Base-by-base conservation (phyloP, 1,140 invertebrate genomes). In the Limonius californicus region DNA sequence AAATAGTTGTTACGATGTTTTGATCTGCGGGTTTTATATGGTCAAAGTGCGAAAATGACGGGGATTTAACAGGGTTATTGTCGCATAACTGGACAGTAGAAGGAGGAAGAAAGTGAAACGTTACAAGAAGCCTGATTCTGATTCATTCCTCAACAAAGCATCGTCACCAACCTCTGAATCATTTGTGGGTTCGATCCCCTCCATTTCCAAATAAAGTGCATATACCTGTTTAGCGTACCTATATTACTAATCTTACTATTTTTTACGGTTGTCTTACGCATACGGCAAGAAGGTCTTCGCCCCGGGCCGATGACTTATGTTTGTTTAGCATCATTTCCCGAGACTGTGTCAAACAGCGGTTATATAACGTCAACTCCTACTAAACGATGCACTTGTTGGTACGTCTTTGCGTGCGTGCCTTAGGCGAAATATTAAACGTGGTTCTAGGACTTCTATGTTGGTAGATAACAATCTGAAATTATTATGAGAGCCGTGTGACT, bases 401-500 rank as follows among this genome's bases (percentile, higher is more conserved):
- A 45, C 42, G 14, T 45, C 42, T 45, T 45, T 45, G 42, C 42
- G 42, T 45, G 42, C 16, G 3, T 18, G 42, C 42, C 42, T 45
- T 45, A 6, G 14, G 42, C 42, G 14, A 45, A 45, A 45, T 45
- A 45, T 45, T 45, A 45, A 45, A 45, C 42, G n/a, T 45, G 16
- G 42, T 45, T 45, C 6, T 45, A 45, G 42, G n/a, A 45, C 42
- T 45, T 45, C 42, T 45, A 45, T 45, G 42, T 45, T 45, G 42
- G 42, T 45, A 45, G 42, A 45, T 45, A 45, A 45, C 6, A 45
- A 45, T 45, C 42, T 45, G n/a, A 45, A 45, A 45, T 45, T 45
- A 45, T 45, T 45, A 45, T 18, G 16, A 45, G 42, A 45, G 14
- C 16, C 42, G 42, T 45, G 42, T 45, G 42, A 45, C 42, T 45